A percentile compares a stretch with the other conserved stretches of the same genome.
Evolutionary conservation across 64 coral and sea anemone species (phyloP).

Genomic region (Porites lutea): DNA sequence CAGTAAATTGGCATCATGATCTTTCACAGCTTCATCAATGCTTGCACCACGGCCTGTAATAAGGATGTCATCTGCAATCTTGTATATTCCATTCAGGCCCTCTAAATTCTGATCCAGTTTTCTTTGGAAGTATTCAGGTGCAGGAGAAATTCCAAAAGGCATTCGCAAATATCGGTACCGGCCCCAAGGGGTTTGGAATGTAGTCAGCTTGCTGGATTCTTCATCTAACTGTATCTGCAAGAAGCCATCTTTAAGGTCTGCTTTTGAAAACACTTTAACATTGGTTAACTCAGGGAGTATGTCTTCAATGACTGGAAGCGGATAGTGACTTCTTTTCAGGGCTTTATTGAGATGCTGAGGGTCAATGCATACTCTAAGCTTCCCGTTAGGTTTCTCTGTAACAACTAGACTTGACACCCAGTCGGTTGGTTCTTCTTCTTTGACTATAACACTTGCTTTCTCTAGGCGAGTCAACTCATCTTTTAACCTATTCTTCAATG

Average conservation of each 20-base stretch:
- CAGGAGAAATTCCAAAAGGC: neutral
- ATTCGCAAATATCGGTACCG: neutral
- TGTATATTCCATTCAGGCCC: neutral
- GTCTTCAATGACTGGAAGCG: neutral
- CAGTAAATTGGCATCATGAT: neutral
- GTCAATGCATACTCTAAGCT: neutral
- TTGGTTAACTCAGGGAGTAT: neutral
- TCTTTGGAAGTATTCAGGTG: neutral
- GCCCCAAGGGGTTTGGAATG: neutral
- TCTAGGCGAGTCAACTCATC: too few relatives aligned
- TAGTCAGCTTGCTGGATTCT: neutral
- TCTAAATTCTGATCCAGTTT: neutral
- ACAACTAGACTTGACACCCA: too few relatives aligned
- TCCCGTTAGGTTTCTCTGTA: neutral
- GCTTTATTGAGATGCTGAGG: neutral
- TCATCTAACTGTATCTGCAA: too few relatives aligned
- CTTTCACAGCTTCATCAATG: neutral
- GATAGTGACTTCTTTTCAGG: neutral
- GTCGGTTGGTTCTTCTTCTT: too few relatives aligned
- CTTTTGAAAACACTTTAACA: neutral
- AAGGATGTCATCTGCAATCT: conserved; percentile 10
- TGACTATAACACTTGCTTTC: too few relatives aligned
- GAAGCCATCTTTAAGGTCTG: too few relatives aligned
- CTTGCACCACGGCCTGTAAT: neutral
- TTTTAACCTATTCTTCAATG: too few relatives aligned